Conservation (phyloP, 1,140 invertebrate genomes). For the Trichonephila clavipes region DNA sequence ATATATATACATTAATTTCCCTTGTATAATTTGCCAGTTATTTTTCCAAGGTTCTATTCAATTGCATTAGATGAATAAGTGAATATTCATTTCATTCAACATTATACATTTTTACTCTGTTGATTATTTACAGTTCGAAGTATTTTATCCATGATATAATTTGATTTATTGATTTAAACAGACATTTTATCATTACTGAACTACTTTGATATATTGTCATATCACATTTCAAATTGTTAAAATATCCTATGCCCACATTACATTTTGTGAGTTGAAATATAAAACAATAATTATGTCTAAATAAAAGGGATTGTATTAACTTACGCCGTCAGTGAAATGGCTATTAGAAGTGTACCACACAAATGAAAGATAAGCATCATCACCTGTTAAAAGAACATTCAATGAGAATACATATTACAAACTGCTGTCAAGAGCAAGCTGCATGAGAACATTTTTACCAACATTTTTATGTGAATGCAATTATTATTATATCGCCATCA, state of each 20-base stretch:
- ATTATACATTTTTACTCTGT: too few species aligned
- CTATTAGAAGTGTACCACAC: not conserved
- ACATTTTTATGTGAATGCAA: not conserved
- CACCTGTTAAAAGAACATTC: conserved; percentile 22
- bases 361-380: not conserved
- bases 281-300: not conserved
- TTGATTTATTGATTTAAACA: too few species aligned
- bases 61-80: too few species aligned
- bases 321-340: not conserved
- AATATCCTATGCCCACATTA: not conserved
- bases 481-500: not conserved
- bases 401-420: not conserved
- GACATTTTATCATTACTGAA: too few species aligned
- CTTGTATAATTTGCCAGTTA: too few species aligned
- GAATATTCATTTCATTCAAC: too few species aligned
- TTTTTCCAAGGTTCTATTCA: too few species aligned
- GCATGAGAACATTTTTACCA: not conserved
- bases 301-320: not conserved
- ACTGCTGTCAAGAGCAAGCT: not conserved
- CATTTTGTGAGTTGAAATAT: not conserved
- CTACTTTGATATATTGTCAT: too few species aligned
- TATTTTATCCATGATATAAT: too few species aligned
- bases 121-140: too few species aligned
- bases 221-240: too few species aligned
- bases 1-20: too few species aligned